Evolutionary conservation across 1,140 invertebrate species (phyloP).

Genomic region (Lordiphosa stackelbergi): DNA sequence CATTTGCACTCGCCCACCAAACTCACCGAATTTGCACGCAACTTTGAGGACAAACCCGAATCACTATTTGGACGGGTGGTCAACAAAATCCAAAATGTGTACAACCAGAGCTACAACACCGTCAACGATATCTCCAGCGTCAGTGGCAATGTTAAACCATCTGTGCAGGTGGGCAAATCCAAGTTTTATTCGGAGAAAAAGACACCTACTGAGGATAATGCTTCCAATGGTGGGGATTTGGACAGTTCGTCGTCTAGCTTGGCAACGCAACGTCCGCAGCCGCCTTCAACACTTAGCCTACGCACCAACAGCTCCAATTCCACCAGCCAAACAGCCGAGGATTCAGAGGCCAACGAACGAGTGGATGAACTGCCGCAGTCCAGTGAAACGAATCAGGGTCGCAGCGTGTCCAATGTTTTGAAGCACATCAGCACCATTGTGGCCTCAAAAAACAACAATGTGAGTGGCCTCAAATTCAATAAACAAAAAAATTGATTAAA

Average conservation of each 20-base stretch:
- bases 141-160: background rate
- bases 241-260: slow-evolving; percentile 28
- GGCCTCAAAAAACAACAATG: slow-evolving; percentile 84
- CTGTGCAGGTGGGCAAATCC: slow-evolving; percentile 57
- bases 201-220: slow-evolving; percentile 4
- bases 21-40: slow-evolving; percentile 86
- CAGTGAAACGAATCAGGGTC: slow-evolving; percentile 77
- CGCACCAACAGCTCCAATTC: slow-evolving; percentile 23
- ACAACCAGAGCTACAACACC: slow-evolving; percentile 76
- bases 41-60: slow-evolving; percentile 73
- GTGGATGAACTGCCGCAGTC: slow-evolving; percentile 59
- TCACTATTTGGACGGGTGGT: slow-evolving; percentile 71
- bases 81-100: slow-evolving; percentile 76
- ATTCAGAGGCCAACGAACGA: slow-evolving; percentile 44
- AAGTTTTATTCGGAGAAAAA: slow-evolving; percentile 50
- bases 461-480: slow-evolving; percentile 77
- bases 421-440: slow-evolving; percentile 88
- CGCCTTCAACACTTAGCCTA: slow-evolving; percentile 47
- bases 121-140: slow-evolving; percentile 72
- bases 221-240: slow-evolving; percentile 12
- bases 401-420: slow-evolving; percentile 87
- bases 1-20: slow-evolving; percentile 84
- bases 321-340: slow-evolving; percentile 29
- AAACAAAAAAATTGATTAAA: background rate
- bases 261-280: slow-evolving; percentile 29